A percentile compares a stretch with the other conserved stretches of the same genome.
Conservation (phyloP, 1,140 invertebrate species). For the Grapholita molesta region DNA sequence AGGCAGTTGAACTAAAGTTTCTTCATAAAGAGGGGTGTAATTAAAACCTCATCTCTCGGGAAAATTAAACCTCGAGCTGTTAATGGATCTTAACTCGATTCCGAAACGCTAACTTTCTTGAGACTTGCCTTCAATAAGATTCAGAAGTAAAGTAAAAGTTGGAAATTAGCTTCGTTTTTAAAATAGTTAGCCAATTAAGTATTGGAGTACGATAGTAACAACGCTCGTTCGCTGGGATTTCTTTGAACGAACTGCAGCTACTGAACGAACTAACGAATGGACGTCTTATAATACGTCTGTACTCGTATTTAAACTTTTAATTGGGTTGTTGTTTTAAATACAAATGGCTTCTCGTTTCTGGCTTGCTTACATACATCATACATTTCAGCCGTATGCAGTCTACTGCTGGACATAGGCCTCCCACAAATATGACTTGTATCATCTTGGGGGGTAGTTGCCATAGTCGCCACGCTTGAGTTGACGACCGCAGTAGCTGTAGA, state of each 20-base stretch:
- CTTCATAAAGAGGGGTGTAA: conserved; percentile 41
- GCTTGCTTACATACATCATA: too few species aligned
- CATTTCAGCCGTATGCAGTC: too few species aligned
- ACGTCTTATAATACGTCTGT: too few species aligned
- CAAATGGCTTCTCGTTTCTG: too few species aligned
- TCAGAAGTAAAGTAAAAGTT: conserved; percentile 56
- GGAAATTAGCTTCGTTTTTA: conserved; percentile 54
- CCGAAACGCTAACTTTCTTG: conserved; percentile 56
- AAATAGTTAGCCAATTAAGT: conserved; percentile 36
- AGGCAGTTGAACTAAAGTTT: conserved; percentile 25
- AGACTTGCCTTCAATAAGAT: conserved; percentile 56
- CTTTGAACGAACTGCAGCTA: not conserved
- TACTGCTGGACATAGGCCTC: too few species aligned
- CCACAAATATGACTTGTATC: too few species aligned
- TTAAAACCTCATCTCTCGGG: conserved; percentile 57
- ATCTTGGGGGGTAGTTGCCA: too few species aligned
- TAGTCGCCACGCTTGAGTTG: too few species aligned
- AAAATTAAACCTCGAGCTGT: conserved; percentile 68
- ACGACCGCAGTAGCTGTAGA: too few species aligned
- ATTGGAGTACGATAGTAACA: not conserved
- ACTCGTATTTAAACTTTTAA: too few species aligned
- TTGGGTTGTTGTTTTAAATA: too few species aligned
- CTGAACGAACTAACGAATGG: not conserved
- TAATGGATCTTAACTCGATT: conserved; percentile 67
- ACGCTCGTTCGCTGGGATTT: not conserved